Base-by-base conservation (phyloP, 2,888 invertebrate genomes). In the Lithophane semibrunnea region DNA sequence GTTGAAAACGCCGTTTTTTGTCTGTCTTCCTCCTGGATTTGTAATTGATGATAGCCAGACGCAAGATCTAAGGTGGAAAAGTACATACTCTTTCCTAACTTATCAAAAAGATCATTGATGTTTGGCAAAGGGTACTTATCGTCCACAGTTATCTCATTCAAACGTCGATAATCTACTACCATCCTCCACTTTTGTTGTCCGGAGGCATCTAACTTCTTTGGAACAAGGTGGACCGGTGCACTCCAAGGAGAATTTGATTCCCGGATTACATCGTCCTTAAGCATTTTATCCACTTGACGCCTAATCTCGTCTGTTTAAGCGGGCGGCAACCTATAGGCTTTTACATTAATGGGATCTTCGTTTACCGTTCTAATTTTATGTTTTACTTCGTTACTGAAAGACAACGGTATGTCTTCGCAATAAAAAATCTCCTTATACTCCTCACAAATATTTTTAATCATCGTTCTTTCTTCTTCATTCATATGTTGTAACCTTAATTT, bases 391-490 rank as follows among this genome's bases (percentile, higher is more conserved):
- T 29, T 61, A 3, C 10, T 61, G 5, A 29, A 61, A 9, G 60
- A 29, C 60, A 61, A 18, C 60, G 60, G 60, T 61, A 61, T n/a
- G n/a, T n/a, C 60, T 18, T 61, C 60, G 18, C 60, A 61, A 61
- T 61, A 61, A 4, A 61, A 61, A 29, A 61, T 61, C 29, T 61
- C 60, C 29, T 61, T 37, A 61, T 61, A 37, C 37, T 37, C 29
- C 10, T 61, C 37, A 18, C 61, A 61, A 61, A 18, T 61, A 21
- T 63, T 63, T 37, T 12, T 1, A 5, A 63, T 2, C 61, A 63
- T 63, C 2, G 10, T 37, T 61, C 61, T 61, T 61, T 61, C 61
- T 16, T 37, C 61, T 21, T 63, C 9, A 63, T 63, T 63, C 61
- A 37, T 63, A 5, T 61, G 37, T 0, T 61, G 1, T 37, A 61